Percentiles rank a stretch among this genome's conserved stretches.
Evolutionary conservation across 2,797 vertebrate species (phyloP).

Genomic region (Sternotherus odoratus): DNA sequence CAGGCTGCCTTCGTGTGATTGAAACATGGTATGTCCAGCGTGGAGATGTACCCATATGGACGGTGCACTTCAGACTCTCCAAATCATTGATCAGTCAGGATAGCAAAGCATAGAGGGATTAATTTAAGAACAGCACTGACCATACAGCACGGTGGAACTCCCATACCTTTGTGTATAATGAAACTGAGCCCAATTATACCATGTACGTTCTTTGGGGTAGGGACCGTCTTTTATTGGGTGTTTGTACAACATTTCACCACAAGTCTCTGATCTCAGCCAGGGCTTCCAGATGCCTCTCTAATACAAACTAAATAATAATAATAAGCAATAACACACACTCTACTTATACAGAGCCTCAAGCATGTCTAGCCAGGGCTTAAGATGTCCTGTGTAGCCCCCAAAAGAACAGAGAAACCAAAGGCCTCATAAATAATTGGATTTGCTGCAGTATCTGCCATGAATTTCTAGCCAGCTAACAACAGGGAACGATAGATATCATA

Average conservation of each 20-base stretch:
- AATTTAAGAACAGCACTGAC: neutral
- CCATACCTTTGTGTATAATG: neutral
- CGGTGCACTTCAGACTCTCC: neutral
- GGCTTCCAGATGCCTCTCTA: too few relatives aligned
- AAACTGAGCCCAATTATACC: neutral
- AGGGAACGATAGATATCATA: neutral
- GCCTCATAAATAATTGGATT: slow-evolving; percentile 1
- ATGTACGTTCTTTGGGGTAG: neutral
- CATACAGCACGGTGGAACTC: too few relatives aligned
- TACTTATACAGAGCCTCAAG: neutral
- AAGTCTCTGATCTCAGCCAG: neutral
- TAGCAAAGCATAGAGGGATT: neutral
- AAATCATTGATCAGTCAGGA: neutral
- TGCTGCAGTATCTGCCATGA: slow-evolving; percentile 25
- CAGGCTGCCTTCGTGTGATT: neutral
- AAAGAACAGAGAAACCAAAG: slow-evolving; percentile 33
- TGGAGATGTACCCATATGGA: neutral
- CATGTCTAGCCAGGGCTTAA: neutral
- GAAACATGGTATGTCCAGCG: neutral
- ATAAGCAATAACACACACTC: neutral
- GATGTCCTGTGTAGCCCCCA: neutral
- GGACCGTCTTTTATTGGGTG: neutral
- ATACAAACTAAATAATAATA: neutral
- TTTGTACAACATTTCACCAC: neutral
- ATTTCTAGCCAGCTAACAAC: slow-evolving; percentile 62